Conservation (phyloP, 2,888 invertebrate species). For the Panzeria rudis region DNA sequence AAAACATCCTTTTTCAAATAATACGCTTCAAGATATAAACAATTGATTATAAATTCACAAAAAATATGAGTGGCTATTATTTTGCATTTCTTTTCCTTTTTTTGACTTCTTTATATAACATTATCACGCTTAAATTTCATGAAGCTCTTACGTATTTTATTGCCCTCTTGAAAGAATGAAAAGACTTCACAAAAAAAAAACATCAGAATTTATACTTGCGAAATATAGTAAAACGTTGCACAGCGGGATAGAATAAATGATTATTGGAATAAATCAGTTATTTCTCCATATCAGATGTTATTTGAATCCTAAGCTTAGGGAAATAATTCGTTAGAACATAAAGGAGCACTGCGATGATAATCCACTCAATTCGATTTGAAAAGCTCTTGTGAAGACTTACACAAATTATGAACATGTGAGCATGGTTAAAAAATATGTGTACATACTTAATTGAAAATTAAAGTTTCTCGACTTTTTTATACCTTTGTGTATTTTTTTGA, state of each 20-base stretch:
- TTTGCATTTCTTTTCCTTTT: conserved; percentile 11
- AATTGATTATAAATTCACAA: conserved; percentile 28
- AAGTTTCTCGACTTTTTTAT: too few relatives aligned
- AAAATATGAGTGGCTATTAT: conserved; percentile 26
- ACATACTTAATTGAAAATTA: too few relatives aligned
- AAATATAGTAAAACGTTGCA: conserved; percentile 1
- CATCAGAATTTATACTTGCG: conserved; percentile 9
- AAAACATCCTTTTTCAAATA: background rate
- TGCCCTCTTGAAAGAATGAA: background rate
- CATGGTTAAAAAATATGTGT: too few relatives aligned
- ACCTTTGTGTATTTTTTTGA: too few relatives aligned
- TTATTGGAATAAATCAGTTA: background rate
- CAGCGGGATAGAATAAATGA: background rate
- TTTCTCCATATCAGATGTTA: too few relatives aligned
- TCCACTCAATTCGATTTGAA: too few relatives aligned
- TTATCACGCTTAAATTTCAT: conserved; percentile 39
- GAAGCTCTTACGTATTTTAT: conserved; percentile 31
- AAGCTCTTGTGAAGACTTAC: too few relatives aligned
- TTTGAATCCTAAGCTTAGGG: too few relatives aligned
- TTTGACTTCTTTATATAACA: conserved; percentile 32
- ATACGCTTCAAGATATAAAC: conserved; percentile 4
- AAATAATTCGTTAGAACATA: too few relatives aligned
- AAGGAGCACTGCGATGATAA: too few relatives aligned
- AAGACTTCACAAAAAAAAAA: background rate
- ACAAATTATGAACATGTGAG: too few relatives aligned